Conservation (phyloP, 1,140 invertebrate genomes). For the Pseudomyrmex dendroicus region DNA sequence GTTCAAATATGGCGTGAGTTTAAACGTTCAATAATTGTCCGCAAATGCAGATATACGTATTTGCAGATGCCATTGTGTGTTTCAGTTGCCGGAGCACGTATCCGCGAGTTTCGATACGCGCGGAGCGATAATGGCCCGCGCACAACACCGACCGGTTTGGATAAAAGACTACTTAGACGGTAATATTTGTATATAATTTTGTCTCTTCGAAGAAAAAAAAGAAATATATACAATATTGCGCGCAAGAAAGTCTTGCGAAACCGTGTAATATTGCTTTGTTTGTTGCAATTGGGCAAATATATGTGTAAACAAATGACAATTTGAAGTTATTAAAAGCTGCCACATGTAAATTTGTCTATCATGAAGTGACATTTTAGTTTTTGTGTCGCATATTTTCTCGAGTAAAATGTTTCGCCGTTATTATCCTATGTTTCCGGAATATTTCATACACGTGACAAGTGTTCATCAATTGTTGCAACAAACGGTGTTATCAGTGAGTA, state of each 20-base stretch:
- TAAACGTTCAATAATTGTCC: constrained; percentile 27
- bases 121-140: not conserved
- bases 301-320: no score
- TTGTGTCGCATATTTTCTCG: no score
- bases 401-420: no score
- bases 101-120: not conserved
- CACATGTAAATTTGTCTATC: no score
- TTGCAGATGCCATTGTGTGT: not conserved
- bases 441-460: not conserved
- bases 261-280: no score
- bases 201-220: not conserved
- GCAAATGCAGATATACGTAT: not conserved
- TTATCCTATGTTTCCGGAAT: not conserved
- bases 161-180: not conserved
- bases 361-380: no score
- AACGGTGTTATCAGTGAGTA: constrained; percentile 13
- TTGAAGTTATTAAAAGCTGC: no score
- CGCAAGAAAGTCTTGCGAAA: no score
- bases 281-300: no score
- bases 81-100: constrained; percentile 19
- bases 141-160: not conserved
- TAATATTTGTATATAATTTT: not conserved
- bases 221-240: not conserved
- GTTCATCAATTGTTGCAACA: constrained; percentile 7
- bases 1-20: constrained; percentile 10